phyloP scores from a whole-genome alignment of 1,140 invertebrate species.

The Hetaerina americana region DNA sequence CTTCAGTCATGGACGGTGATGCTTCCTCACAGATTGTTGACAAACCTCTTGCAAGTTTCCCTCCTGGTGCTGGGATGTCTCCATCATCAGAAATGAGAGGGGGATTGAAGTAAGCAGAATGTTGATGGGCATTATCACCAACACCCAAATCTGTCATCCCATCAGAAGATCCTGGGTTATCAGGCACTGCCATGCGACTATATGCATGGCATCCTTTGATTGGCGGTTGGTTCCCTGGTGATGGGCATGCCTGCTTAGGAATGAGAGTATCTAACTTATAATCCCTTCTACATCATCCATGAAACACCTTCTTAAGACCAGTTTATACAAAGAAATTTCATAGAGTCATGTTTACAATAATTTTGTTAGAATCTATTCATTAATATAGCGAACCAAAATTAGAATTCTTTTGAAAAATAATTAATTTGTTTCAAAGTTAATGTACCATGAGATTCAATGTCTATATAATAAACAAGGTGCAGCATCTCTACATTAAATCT shows the following conservation, averaged over 20 bases:
- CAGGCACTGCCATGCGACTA: constrained; percentile 12
- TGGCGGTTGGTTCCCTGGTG: constrained; percentile 2
- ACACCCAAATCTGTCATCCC: background rate
- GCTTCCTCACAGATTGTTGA: constrained; percentile 13
- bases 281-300: too few relatives aligned
- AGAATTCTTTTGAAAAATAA: too few relatives aligned
- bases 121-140: background rate
- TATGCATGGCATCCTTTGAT: constrained; percentile 12
- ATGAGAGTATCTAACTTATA: too few relatives aligned
- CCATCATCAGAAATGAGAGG: background rate
- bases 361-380: too few relatives aligned
- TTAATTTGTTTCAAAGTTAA: too few relatives aligned
- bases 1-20: background rate
- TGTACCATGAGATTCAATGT: too few relatives aligned
- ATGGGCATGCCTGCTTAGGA: constrained; percentile 7
- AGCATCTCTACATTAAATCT: too few relatives aligned
- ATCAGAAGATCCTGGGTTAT: background rate
- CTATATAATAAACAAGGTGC: too few relatives aligned
- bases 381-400: too few relatives aligned
- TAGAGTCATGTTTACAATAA: too few relatives aligned
- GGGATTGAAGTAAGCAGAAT: constrained; percentile 6
- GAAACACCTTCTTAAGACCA: too few relatives aligned
- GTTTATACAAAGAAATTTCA: too few relatives aligned
- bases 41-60: background rate
- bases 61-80: background rate